These are phyloP conservation scores for Axinella damicornis DNA, from an alignment of 37 sponge, comb jelly and placozoan genomes.

Conservation along the genomic window DNA sequence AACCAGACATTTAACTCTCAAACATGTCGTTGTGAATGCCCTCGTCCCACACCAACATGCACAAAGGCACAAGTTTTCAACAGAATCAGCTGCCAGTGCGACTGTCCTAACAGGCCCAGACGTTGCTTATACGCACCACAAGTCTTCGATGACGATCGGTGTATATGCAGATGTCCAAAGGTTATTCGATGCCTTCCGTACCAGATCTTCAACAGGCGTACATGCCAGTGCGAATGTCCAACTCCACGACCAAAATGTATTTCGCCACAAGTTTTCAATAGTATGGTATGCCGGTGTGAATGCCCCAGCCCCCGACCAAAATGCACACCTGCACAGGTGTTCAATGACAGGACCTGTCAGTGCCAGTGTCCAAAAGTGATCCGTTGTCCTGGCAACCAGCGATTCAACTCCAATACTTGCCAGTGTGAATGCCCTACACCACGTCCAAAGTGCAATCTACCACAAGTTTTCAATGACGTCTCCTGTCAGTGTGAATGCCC, in stretches of 20 bases:
- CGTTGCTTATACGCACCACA: not conserved
- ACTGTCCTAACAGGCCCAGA: not conserved
- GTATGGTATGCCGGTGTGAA: conserved; percentile 16
- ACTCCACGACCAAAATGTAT: no score
- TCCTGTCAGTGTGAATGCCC: conserved; percentile 45
- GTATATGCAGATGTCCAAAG: conserved; percentile 8
- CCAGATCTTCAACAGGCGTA: not conserved
- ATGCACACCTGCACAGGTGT: not conserved
- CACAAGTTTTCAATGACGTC: conserved; percentile 20
- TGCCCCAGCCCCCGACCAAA: conserved; percentile 14
- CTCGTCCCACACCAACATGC: not conserved
- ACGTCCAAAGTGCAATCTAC: not conserved
- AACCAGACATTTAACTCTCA: not conserved
- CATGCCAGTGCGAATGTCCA: no score
- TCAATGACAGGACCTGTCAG: conserved; percentile 10
- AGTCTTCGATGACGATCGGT: not conserved
- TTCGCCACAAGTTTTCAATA: no score
- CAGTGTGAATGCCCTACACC: conserved; percentile 13
- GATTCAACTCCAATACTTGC: not conserved
- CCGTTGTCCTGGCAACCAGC: conserved; percentile 9
- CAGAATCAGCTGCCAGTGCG: conserved; percentile 28
- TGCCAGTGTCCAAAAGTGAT: conserved; percentile 17
- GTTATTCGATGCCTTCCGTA: not conserved
- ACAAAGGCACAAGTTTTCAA: conserved; percentile 3
- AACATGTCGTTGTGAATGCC: conserved; percentile 35